Base-by-base conservation (phyloP, 2,888 invertebrate species). In the Drosophila cyrtoloma region DNA sequence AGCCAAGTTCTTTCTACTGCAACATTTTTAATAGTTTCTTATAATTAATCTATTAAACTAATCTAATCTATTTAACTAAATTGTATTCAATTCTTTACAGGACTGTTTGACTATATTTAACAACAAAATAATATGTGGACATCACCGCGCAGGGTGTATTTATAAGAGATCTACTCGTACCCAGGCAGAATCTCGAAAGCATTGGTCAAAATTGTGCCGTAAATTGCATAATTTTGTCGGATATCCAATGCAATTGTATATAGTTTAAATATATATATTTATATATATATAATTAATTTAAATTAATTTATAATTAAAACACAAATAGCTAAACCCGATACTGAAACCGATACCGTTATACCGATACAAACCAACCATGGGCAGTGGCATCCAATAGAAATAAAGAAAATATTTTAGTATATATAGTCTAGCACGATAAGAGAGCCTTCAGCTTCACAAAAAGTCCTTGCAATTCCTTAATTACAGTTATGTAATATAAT, bases 141-240 rank as follows among this genome's bases (percentile, higher is more conserved):
- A 93, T 93, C 93, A 91, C 93, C 93, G 92, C 93, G 93, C 93
- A 93, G 93, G 93, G 93, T 93, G 93, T 93, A 92, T 92, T 82
- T 86, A 86, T 77, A 79, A 92, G 93, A 92, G 92, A 92, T 93
- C 92, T 92, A 72, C 81, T 79, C 81, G 93, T 93, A 93, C 93
- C 93, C 93, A 92, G 81, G 71, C 80, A 86, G 89, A 92, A 91
- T 93, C 93, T 93, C 93, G 92, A 66, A 81, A 69, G 84, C 91
- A 84, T 92, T 92, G 92, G 90, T 84, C 85, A 80, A 80, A 79
- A 78, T 63, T 64, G 64, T 78, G 61, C 56, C 51, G 42, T 51
- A 47, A 69, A 61, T 47, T 32, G 53, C 63, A 56, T 74, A 59
- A 66, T 72, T 80, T 87, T 84, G 84, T 92, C 92, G 92, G 93